Conservation (phyloP, 2,113 vertebrate genomes). For the Sinocyclocheilus grahami region DNA sequence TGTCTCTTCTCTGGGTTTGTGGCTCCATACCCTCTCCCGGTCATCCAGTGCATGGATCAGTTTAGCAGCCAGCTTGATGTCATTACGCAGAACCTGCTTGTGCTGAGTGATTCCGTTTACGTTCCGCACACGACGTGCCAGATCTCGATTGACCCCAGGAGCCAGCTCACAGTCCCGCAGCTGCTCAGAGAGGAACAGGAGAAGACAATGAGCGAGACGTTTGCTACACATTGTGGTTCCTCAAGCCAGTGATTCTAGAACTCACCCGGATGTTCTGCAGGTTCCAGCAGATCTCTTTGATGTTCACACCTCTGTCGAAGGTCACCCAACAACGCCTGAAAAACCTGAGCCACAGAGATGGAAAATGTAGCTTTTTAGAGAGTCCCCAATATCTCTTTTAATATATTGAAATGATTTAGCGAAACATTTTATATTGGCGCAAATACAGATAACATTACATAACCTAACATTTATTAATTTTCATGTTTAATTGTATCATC, state of each 20-base stretch:
- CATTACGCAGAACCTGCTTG: constrained; percentile 88
- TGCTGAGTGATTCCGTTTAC: constrained; percentile 89
- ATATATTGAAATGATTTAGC: not conserved
- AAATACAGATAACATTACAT: not conserved
- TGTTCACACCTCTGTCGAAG: constrained; percentile 88
- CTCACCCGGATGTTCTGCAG: constrained; percentile 91
- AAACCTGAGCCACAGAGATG: constrained; percentile 73
- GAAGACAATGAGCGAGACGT: too few relatives aligned
- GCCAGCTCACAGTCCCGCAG: constrained; percentile 90
- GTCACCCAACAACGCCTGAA: constrained; percentile 91
- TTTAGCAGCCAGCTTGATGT: constrained; percentile 90
- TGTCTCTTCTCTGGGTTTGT: constrained; percentile 69
- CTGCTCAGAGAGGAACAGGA: constrained; percentile 62
- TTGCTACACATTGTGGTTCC: not conserved
- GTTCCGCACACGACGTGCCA: constrained; percentile 86
- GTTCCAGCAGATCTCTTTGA: constrained; percentile 94
- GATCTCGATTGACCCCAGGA: constrained; percentile 87
- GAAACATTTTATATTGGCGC: not conserved
- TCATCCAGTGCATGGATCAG: constrained; percentile 88
- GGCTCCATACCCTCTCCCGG: constrained; percentile 83
- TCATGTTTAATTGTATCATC: not conserved
- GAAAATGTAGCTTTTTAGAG: not conserved
- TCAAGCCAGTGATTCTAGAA: not conserved
- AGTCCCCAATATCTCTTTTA: not conserved
- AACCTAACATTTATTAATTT: not conserved